phyloP scores from a whole-genome alignment of 2,797 vertebrate species.

The Muscicapa comitata region DNA sequence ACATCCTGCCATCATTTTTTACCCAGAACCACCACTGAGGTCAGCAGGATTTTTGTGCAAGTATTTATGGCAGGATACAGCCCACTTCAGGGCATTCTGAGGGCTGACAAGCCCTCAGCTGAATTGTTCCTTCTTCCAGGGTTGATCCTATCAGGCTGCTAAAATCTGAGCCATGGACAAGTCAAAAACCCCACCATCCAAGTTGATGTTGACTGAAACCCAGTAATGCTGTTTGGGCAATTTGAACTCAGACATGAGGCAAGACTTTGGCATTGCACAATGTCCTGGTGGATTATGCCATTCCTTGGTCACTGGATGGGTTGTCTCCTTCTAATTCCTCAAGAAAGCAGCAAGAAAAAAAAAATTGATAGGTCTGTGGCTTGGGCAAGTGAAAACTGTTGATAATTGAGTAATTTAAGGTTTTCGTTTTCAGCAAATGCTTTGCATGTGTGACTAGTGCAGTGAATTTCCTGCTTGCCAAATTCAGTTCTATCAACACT shows the following conservation, averaged over 20 bases:
- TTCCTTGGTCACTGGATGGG: background rate
- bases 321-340: background rate
- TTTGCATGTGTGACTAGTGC: constrained; percentile 48
- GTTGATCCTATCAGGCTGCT: constrained; percentile 20
- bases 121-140: background rate
- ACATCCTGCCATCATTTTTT: constrained; percentile 70
- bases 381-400: constrained; percentile 26
- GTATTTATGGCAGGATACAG: constrained; percentile 73
- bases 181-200: background rate
- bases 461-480: constrained; percentile 59
- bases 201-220: background rate
- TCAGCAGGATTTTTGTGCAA: constrained; percentile 67
- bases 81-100: constrained; percentile 45
- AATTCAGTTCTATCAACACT: constrained; percentile 29
- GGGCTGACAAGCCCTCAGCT: constrained; percentile 15
- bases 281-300: background rate
- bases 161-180: background rate
- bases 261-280: constrained; percentile 23
- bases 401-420: constrained; percentile 25
- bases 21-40: constrained; percentile 67
- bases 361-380: background rate
- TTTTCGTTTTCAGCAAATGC: constrained; percentile 51
- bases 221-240: background rate
- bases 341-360: background rate
- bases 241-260: background rate